Evolutionary conservation across 2,888 invertebrate genomes (phyloP), one percentile per base, ranked within the genome.

Genomic region (Vannuccia rotundouncinata): DNA sequence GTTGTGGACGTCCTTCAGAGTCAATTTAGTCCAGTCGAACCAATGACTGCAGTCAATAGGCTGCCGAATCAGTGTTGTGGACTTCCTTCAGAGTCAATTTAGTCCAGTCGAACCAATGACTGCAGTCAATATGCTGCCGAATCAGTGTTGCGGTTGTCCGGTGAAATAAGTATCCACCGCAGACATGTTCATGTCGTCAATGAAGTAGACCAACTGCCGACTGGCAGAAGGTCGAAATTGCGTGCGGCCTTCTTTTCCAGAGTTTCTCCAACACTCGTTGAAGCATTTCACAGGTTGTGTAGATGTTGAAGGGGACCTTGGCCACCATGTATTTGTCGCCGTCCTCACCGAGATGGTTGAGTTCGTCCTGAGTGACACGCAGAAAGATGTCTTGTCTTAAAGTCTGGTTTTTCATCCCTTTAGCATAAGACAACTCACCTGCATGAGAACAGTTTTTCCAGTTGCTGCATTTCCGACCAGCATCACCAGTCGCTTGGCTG

Each of bases 111-210:
- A 96, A 96, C 96, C 97, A 97, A 88, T 97, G 96, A 77, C 92
- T 92, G 86, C 97, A 97, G 88, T 96, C 97, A 85, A 97, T 89
- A 89, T 96, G 95, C 86, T 97, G 97, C 0, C 96, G 90, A 83
- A 97, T 95, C 79, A 97, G 89, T 0, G 96, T 97, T 97, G 96
- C 0, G 97, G 95, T 86, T 95, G 95, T 0, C 96, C 96, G 0
- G 97, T 97, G 5, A 95, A 95, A 85, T 96, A 97, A 59, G 91
- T 91, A 87, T 96, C 96, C 2, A 95, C 91, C 90, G 95, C 95
- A 0, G 97, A 96, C 95, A 96, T 97, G 86, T 97, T 97, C 92
- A 97, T 93, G 85, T 97, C 97, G 86, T 97, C 97, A 82, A 97
- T 92, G 86, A 96, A 97, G 88, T 95, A 96, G 82, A 97, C 92